These are phyloP conservation scores for Aphis gossypii DNA, from an alignment of 1,140 invertebrate genomes.

Conservation along the genomic window DNA sequence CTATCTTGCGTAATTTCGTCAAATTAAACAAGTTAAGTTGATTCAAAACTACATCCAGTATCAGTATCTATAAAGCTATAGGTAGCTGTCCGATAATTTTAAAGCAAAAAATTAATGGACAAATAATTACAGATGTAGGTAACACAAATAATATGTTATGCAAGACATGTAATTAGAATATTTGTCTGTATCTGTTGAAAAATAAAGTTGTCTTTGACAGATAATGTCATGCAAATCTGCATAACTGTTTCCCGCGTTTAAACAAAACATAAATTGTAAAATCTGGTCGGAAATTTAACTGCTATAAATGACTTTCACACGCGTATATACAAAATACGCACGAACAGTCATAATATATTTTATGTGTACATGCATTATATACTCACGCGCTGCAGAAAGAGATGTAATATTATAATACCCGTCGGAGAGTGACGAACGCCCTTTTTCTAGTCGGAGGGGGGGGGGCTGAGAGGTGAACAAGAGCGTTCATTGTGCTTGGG, in stretches of 20 bases:
- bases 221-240: not conserved
- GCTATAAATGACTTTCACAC: not conserved
- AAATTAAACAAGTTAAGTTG: too few relatives aligned
- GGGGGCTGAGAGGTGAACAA: not conserved
- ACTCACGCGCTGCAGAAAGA: not conserved
- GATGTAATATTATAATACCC: not conserved
- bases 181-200: not conserved
- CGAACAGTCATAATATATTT: not conserved
- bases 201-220: not conserved
- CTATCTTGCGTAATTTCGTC: too few relatives aligned
- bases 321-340: not conserved
- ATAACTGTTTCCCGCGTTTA: not conserved
- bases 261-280: conserved; percentile 3
- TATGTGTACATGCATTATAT: not conserved
- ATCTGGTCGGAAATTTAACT: conserved; percentile 7
- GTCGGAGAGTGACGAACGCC: not conserved
- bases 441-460: not conserved
- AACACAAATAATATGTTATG: not conserved
- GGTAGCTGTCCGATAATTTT: too few relatives aligned
- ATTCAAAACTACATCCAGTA: too few relatives aligned
- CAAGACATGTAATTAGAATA: not conserved
- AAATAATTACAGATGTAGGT: not conserved
- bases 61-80: too few relatives aligned
- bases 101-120: not conserved
- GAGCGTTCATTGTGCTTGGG: not conserved